Evolutionary conservation across 2,113 vertebrate species (phyloP).

Genomic region (Etheostoma cragini): DNA sequence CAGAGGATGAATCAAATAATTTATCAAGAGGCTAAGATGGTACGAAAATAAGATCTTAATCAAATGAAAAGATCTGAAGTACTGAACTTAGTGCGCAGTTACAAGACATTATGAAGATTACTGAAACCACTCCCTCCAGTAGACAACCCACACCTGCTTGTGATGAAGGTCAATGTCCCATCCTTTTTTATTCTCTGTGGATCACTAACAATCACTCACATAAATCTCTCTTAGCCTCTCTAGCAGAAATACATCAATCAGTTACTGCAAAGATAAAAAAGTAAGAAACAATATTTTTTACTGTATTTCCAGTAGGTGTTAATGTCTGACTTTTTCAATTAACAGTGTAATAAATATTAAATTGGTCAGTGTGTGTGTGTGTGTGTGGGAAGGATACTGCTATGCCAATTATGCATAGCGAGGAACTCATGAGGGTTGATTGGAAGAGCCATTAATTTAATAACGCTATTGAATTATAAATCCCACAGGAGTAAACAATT

Average conservation of each 20-base stretch:
- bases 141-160: too few species aligned
- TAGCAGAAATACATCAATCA: not conserved
- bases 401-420: not conserved
- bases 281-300: not conserved
- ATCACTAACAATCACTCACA: not conserved
- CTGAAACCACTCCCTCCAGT: too few species aligned
- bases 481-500: conserved; percentile 44
- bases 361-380: not conserved
- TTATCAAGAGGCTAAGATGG: too few species aligned
- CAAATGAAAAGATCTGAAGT: too few species aligned
- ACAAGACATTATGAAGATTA: too few species aligned
- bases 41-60: too few species aligned
- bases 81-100: too few species aligned
- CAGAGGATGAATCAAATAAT: too few species aligned
- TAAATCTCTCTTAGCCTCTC: not conserved
- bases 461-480: conserved; percentile 36
- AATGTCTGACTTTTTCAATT: not conserved
- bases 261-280: not conserved
- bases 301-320: not conserved
- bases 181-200: conserved; percentile 18
- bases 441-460: conserved; percentile 33
- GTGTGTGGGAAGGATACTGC: not conserved
- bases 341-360: not conserved
- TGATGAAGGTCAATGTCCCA: not conserved
- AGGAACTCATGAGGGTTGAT: not conserved